phyloP scores from a whole-genome alignment of 1,140 invertebrate species.

The Solenopsis fugax region DNA sequence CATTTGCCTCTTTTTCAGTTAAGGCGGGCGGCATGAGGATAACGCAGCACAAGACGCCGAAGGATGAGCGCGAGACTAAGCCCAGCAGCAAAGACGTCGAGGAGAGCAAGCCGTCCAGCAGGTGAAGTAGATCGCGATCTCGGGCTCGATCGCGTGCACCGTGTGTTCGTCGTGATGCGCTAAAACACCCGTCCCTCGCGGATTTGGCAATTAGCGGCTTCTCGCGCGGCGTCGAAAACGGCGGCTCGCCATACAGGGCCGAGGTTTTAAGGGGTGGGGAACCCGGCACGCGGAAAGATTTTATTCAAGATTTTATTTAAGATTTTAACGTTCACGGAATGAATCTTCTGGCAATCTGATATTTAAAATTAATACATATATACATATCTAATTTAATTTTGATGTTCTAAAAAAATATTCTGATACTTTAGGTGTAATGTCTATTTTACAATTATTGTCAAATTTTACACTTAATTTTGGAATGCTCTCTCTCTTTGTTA shows the following conservation, averaged over 20 bases:
- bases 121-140: slow-evolving; percentile 66
- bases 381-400: not conserved
- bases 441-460: not conserved
- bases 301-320: too few relatives aligned
- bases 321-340: too few relatives aligned
- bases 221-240: not conserved
- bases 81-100: slow-evolving; percentile 80
- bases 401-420: not conserved
- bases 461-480: not conserved
- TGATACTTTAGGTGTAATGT: not conserved
- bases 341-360: not conserved
- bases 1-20: slow-evolving; percentile 87
- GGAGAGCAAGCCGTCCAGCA: slow-evolving; percentile 82
- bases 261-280: not conserved
- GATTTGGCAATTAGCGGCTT: not conserved
- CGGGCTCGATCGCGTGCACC: too few relatives aligned
- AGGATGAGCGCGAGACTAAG: slow-evolving; percentile 88
- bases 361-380: not conserved
- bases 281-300: not conserved
- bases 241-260: not conserved
- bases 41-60: slow-evolving; percentile 93
- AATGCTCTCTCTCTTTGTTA: too few relatives aligned
- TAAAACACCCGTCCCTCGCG: not conserved
- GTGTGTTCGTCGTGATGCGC: not conserved
- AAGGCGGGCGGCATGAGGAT: slow-evolving; percentile 97